Evolutionary conservation across 1,140 invertebrate genomes (phyloP).

Genomic region (Solen grandis): DNA sequence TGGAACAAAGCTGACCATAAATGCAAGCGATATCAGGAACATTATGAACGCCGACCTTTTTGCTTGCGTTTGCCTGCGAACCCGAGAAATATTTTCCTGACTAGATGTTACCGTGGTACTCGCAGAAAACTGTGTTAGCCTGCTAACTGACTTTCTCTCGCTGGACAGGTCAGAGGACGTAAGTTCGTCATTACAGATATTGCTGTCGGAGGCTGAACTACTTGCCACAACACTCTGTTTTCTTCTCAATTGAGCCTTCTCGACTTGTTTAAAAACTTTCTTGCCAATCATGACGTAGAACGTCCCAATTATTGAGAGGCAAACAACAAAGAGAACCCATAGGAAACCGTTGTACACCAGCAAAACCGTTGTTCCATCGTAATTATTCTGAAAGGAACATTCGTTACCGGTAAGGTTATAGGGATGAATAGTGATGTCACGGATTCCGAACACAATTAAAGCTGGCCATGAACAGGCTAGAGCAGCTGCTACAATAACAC

Average conservation of each 20-base stretch:
- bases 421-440: neutral
- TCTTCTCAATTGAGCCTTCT: neutral
- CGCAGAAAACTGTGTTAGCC: slow-evolving; percentile 8
- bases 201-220: neutral
- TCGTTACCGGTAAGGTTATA: slow-evolving; percentile 60
- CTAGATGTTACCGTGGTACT: neutral
- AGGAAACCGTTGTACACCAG: slow-evolving; percentile 60
- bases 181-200: neutral
- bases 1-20: slow-evolving; percentile 65
- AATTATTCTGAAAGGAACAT: slow-evolving; percentile 65
- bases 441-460: slow-evolving; percentile 21
- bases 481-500: neutral
- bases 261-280: slow-evolving; percentile 48
- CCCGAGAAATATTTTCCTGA: neutral
- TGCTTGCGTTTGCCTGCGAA: slow-evolving; percentile 51
- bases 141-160: neutral
- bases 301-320: slow-evolving; percentile 51
- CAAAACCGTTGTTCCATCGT: slow-evolving; percentile 44
- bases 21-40: slow-evolving; percentile 64
- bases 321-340: slow-evolving; percentile 58
- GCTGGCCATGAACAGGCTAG: slow-evolving; percentile 19
- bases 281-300: slow-evolving; percentile 66
- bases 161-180: neutral
- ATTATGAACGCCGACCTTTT: slow-evolving; percentile 63
- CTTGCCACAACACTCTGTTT: neutral